A percentile compares a stretch with the other conserved stretches of the same genome.
phyloP scores from a whole-genome alignment of 2,888 invertebrate species.

The Aphidoletes aphidimyza region DNA sequence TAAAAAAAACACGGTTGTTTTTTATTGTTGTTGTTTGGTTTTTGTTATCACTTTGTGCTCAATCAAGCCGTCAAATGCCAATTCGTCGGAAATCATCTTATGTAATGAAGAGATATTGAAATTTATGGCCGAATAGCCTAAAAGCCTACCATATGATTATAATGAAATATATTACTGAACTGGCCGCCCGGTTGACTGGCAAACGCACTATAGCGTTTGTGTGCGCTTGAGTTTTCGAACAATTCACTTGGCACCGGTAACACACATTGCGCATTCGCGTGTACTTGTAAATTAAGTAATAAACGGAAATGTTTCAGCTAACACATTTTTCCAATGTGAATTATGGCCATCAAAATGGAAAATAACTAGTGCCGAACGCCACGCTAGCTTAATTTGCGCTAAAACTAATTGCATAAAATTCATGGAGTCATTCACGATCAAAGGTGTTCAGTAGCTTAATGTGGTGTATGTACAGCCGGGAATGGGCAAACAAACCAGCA shows the following conservation, averaged over 20 bases:
- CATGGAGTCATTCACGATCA: conserved; percentile 13
- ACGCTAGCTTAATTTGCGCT: neutral
- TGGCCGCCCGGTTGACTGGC: too few relatives aligned
- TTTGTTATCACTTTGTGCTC: neutral
- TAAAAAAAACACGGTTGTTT: neutral
- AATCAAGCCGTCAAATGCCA: neutral
- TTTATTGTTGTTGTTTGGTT: neutral
- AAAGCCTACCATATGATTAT: neutral
- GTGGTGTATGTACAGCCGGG: too few relatives aligned
- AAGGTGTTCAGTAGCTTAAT: too few relatives aligned
- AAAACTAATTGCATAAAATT: conserved; percentile 40
- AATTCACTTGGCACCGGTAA: neutral
- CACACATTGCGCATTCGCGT: conserved; percentile 26
- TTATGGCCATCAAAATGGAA: neutral
- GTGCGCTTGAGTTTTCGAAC: neutral
- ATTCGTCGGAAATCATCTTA: neutral
- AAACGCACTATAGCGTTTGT: neutral
- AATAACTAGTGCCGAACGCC: conserved; percentile 7
- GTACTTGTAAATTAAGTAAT: conserved; percentile 49
- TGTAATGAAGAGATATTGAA: neutral
- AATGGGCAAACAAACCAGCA: neutral
- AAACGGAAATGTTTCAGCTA: conserved; percentile 25
- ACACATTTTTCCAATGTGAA: conserved; percentile 5
- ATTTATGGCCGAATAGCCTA: neutral
- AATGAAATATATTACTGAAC: neutral